Percentiles rank a stretch among this genome's conserved stretches.
Evolutionary conservation across 2,888 invertebrate genomes (phyloP).

Genomic region (Ichneumon xanthorius): DNA sequence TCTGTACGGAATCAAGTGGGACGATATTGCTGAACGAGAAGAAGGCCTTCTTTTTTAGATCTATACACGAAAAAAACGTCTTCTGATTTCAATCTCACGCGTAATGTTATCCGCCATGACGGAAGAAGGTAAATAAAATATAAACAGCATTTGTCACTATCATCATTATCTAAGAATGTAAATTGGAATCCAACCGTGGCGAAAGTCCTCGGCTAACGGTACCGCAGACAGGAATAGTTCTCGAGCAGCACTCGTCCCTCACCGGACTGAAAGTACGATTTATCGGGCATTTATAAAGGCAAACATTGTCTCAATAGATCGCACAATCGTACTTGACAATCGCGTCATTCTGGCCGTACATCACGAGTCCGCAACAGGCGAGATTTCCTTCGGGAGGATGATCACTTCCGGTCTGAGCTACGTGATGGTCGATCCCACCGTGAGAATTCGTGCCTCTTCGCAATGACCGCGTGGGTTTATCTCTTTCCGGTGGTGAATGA

Average conservation of each 20-base stretch:
- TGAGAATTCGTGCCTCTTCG: constrained; percentile 26
- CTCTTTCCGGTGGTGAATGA: constrained; percentile 68
- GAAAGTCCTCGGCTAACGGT: constrained; percentile 65
- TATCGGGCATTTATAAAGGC: constrained; percentile 6
- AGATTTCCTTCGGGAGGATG: constrained; percentile 47
- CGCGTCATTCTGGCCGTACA: constrained; percentile 64
- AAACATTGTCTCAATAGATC: not conserved
- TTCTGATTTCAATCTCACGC: not conserved
- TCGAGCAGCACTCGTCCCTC: constrained; percentile 44
- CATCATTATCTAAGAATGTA: not conserved
- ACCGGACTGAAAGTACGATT: constrained; percentile 23
- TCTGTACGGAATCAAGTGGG: constrained; percentile 35
- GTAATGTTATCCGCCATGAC: not conserved
- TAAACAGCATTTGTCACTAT: not conserved
- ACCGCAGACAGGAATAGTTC: constrained; percentile 61
- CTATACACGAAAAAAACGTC: not conserved
- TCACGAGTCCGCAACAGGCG: constrained; percentile 61
- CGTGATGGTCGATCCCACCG: constrained; percentile 11
- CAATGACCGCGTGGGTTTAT: constrained; percentile 46
- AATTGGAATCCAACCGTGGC: constrained; percentile 55
- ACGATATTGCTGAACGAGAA: not conserved
- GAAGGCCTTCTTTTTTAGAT: not conserved
- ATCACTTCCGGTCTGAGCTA: constrained; percentile 28
- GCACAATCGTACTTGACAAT: constrained; percentile 47
- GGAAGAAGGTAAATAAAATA: not conserved